These are phyloP conservation scores for Epiblema foenella DNA, from an alignment of 2,888 invertebrate species.

Conservation along the genomic window DNA sequence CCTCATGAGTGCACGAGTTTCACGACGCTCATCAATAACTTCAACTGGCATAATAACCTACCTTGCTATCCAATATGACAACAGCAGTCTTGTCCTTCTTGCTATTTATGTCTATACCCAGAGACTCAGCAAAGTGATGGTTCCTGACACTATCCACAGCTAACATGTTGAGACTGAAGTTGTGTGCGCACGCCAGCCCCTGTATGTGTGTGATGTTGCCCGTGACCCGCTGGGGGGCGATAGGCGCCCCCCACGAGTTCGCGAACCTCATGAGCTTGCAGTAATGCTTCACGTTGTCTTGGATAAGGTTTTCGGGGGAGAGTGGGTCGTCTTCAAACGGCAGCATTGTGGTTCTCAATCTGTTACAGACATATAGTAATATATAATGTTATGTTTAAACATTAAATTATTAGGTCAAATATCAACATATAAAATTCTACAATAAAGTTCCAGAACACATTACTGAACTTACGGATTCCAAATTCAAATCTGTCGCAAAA, in stretches of 20 bases:
- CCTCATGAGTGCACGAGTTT: constrained; percentile 45
- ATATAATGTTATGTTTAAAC: no score
- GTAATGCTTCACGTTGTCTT: constrained; percentile 68
- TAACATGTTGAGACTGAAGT: constrained; percentile 3
- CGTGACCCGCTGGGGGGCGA: constrained; percentile 60
- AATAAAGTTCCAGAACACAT: no score
- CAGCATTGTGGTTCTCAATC: constrained; percentile 76
- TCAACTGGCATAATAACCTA: constrained; percentile 57
- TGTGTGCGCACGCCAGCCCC: constrained; percentile 61
- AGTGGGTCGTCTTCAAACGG: constrained; percentile 78
- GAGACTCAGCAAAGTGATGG: constrained; percentile 1
- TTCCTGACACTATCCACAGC: constrained; percentile 2
- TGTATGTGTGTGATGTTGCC: constrained; percentile 66
- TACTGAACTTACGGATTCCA: no score
- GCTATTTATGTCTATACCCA: constrained; percentile 1
- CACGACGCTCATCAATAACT: constrained; percentile 49
- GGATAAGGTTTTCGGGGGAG: constrained; percentile 82
- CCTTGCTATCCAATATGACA: constrained; percentile 13
- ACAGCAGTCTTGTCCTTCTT: constrained; percentile 7
- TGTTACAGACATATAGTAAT: constrained; percentile 51
- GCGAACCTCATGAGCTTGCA: constrained; percentile 75
- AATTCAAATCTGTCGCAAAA: no score
- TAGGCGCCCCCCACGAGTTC: constrained; percentile 65
- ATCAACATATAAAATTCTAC: no score
- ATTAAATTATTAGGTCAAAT: no score